Evolutionary conservation across 1,140 invertebrate species (phyloP), one percentile per base, ranked within the genome.

Genomic region (Philopotamus ludificatus): DNA sequence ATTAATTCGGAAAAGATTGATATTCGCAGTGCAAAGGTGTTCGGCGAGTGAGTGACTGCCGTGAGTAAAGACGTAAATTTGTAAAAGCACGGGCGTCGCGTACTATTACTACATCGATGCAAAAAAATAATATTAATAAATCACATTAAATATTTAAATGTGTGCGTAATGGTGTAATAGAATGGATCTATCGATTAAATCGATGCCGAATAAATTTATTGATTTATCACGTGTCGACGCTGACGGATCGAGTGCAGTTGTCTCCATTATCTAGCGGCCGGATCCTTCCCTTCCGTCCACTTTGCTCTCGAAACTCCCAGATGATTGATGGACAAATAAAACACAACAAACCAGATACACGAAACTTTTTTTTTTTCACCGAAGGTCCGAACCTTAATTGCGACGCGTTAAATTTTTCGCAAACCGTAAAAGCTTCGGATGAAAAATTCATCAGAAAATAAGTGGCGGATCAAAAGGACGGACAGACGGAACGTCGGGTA

Each of bases 401-500:
- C 34, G n/a, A 39, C 34, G 34, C n/a, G 34, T 39, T 39, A 39
- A 44, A 2, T 3, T 15, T 44, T 44, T 18, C 3, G 3, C 3
- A 44, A 44, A 44, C n/a, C 7, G n/a, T n/a, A n/a, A 44, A 44
- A 3, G 20, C 20, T 44, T 44, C 49, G 49, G 12, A 34, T 55
- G 51, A 12, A 55, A 55, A 55, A 34, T 55, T 55, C 51, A 55
- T 28, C 64, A 65, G 54, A 20, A 22, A 44, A n/a, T n/a, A 45
- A 60, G 23, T 9, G 44, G 15, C 9, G 25, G 55, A 58, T 47
- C 15, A n/a, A n/a, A n/a, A n/a, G 28, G 51, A 55, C 51, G 23
- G 64, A 65, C 55, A 51, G 61, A 51, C 61, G 21, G 54, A 39
- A 12, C 44, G 16, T 28, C 53, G 53, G 41, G 23, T 54, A 47